Percentiles rank a stretch among this genome's conserved stretches.
These are phyloP conservation scores for Galago senegalensis DNA, from an alignment of 2,797 vertebrate genomes.

Conservation along the genomic window DNA sequence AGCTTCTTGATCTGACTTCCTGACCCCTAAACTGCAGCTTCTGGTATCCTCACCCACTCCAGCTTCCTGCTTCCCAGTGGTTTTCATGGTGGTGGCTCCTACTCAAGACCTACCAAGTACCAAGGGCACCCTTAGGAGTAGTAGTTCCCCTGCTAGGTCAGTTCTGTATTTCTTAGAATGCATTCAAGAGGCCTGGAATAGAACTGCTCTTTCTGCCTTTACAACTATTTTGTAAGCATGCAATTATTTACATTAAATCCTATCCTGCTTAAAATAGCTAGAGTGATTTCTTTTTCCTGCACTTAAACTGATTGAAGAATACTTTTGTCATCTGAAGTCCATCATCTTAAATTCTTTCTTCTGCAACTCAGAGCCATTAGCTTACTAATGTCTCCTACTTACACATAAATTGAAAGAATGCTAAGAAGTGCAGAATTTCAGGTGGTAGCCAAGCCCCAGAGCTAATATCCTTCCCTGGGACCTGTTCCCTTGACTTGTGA, in stretches of 20 bases:
- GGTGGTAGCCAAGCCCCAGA: background rate
- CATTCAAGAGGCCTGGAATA: constrained; percentile 6
- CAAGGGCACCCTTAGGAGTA: background rate
- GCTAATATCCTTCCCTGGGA: background rate
- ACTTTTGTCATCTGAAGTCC: constrained; percentile 33
- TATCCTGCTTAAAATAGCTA: constrained; percentile 52
- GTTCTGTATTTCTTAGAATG: constrained; percentile 10
- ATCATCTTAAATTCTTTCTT: constrained; percentile 23
- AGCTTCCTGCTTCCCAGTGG: background rate
- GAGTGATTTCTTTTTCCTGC: background rate
- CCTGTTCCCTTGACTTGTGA: background rate
- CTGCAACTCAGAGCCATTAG: background rate
- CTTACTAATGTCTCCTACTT: background rate
- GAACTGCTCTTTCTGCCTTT: constrained; percentile 3
- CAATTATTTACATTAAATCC: constrained; percentile 1
- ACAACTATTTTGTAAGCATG: constrained; percentile 16
- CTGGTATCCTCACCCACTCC: background rate
- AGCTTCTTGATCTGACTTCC: background rate
- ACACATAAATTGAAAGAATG: background rate
- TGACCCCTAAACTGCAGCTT: background rate
- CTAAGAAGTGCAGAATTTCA: background rate
- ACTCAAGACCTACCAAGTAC: background rate
- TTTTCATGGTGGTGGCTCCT: background rate
- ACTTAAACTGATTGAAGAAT: background rate
- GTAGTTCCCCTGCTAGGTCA: background rate